A percentile compares a stretch with the other conserved stretches of the same genome.
phyloP scores from a whole-genome alignment of 2,113 vertebrate species.

The Ammodytes dubius region DNA sequence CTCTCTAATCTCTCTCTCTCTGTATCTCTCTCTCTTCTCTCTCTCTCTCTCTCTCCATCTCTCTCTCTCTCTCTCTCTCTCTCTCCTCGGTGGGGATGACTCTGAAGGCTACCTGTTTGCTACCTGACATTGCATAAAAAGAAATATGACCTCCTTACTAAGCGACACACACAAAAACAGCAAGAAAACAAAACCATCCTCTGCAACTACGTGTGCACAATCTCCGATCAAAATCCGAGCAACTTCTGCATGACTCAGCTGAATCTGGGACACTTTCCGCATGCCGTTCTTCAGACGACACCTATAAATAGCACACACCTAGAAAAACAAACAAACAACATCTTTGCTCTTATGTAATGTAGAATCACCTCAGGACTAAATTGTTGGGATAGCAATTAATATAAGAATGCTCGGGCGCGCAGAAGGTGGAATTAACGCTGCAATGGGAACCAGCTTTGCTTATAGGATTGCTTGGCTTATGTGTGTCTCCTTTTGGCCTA shows the following conservation, averaged over 20 bases:
- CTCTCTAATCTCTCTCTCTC: slow-evolving; percentile 13
- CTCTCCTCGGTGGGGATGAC: slow-evolving; percentile 2
- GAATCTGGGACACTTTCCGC: slow-evolving; percentile 72
- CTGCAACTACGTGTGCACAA: slow-evolving; percentile 46
- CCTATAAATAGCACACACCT: slow-evolving; percentile 73
- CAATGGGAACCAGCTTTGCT: slow-evolving; percentile 18
- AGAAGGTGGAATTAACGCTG: slow-evolving; percentile 23
- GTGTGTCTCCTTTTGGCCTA: not conserved
- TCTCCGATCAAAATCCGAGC: slow-evolving; percentile 55
- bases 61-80: not conserved
- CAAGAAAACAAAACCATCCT: slow-evolving; percentile 47
- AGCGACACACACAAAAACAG: slow-evolving; percentile 25
- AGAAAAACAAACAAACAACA: slow-evolving; percentile 55
- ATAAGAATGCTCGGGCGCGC: slow-evolving; percentile 14
- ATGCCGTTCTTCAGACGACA: slow-evolving; percentile 45
- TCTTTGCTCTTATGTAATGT: slow-evolving; percentile 68
- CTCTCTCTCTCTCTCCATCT: not conserved
- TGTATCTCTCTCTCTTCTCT: not conserved
- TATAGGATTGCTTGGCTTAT: not conserved
- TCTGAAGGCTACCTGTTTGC: slow-evolving; percentile 47
- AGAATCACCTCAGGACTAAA: slow-evolving; percentile 51
- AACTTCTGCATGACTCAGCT: slow-evolving; percentile 74
- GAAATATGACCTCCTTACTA: slow-evolving; percentile 36
- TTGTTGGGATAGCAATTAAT: slow-evolving; percentile 56
- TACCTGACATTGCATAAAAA: slow-evolving; percentile 4